Evolutionary conservation across 2,113 vertebrate species (phyloP).

Genomic region (Craseonycteris thonglongyai): DNA sequence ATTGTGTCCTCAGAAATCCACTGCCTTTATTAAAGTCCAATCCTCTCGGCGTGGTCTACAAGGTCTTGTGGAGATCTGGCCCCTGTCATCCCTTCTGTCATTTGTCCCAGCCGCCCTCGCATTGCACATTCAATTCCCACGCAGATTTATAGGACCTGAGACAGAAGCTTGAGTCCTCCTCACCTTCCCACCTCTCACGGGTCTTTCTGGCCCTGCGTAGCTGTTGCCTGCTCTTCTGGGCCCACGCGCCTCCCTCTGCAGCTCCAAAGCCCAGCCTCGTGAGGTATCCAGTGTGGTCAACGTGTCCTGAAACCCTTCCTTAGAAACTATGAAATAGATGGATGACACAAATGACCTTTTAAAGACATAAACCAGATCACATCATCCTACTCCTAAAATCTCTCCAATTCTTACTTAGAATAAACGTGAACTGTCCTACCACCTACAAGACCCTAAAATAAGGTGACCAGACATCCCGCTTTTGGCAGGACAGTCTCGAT

Average conservation of each 20-base stretch:
- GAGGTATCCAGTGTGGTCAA: neutral
- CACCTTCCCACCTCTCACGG: neutral
- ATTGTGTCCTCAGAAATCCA: slow-evolving; percentile 22
- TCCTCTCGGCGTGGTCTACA: neutral
- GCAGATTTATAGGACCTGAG: neutral
- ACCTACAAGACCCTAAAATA: neutral
- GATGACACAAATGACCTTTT: neutral
- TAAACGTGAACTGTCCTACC: neutral
- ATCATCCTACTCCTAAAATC: neutral
- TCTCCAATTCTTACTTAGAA: neutral
- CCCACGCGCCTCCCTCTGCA: neutral
- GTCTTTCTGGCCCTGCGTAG: neutral
- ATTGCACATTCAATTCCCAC: fast-evolving
- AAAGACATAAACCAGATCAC: neutral
- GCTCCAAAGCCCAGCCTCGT: neutral
- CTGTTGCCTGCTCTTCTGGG: neutral
- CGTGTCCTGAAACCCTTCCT: neutral
- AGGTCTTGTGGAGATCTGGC: neutral
- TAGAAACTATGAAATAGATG: neutral
- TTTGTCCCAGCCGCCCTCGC: neutral
- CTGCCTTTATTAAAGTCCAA: neutral
- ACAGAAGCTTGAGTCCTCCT: neutral
- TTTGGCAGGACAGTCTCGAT: too few species aligned
- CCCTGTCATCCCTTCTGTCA: neutral
- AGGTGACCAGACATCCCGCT: too few species aligned